Evolutionary conservation across 2,888 invertebrate species (phyloP).

Genomic region (Bombylius major): DNA sequence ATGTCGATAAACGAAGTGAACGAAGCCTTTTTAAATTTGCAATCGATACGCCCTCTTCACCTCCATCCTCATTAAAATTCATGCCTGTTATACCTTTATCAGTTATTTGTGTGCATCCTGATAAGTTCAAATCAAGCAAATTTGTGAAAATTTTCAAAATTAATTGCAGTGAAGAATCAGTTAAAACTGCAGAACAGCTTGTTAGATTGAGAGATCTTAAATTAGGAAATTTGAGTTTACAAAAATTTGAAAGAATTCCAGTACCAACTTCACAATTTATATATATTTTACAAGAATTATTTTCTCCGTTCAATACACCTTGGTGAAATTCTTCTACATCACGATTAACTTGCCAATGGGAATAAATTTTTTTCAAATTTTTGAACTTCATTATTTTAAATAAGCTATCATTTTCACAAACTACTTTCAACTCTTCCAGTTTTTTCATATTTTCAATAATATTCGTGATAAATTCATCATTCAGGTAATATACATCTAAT

Average conservation of each 20-base stretch:
- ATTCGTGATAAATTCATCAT: background rate
- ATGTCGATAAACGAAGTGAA: background rate
- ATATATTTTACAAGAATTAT: background rate
- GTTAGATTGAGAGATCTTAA: background rate
- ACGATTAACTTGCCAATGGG: too few species aligned
- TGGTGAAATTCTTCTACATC: too few species aligned
- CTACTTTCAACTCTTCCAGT: too few species aligned
- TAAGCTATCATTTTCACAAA: too few species aligned
- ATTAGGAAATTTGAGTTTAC: background rate
- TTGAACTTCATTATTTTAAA: background rate
- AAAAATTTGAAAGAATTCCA: background rate
- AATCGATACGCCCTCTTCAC: background rate
- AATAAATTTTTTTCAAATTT: background rate
- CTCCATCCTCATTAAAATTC: background rate
- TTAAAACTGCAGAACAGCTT: background rate
- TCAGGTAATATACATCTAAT: background rate
- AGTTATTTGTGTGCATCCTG: background rate
- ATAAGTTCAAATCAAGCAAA: background rate
- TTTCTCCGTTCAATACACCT: too few species aligned
- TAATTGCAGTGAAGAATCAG: background rate
- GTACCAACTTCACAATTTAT: background rate
- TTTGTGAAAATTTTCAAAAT: background rate
- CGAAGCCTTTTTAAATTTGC: background rate
- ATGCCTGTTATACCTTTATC: background rate
- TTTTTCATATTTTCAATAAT: background rate